Base-by-base conservation (phyloP, 2,888 invertebrate species). In the Yponomeuta cagnagella region DNA sequence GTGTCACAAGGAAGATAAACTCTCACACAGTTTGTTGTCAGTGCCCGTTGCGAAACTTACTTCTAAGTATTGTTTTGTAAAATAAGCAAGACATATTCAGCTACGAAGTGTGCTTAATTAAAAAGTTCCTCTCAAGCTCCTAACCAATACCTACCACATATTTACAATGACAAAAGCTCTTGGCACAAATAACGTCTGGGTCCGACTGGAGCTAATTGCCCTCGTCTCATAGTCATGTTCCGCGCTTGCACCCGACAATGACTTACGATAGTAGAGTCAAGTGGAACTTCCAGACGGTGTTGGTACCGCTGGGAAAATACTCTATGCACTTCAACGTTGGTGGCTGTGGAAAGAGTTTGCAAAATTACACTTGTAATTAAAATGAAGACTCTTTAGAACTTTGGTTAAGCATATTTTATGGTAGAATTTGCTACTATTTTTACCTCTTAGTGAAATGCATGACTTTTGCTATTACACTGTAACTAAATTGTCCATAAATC, bases 181-280 rank as follows among this genome's bases (percentile, higher is more conserved):
- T 65, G 31, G 31, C 31, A 65, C 31, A 65, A 65, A 65, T 65
- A 65, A 65, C 33, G 30, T 65, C 65, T 65, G 65, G 52, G 52
- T 58, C 52, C 15, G 64, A 31, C 64, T 23, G 30, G 43, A 67
- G 33, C 68, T 69, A 69, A 69, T 69, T 69, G 48, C 68, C 48
- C 23, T 12, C 30, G 23, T 67, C 70, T 68, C 66, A 72, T 58
- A 72, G 67, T 64, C 65, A 68, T 63, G 68, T 65, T 72, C 70
- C 48, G 48, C 48, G 72, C 37, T 70, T 72, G 72, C 23, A 31
- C 43, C 31, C 68, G 72, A 72, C 72, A 72, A 70, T 72, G 70
- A 72, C 70, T 72, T 72, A 72, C 68, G 72, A 72, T 70, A 30
- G 63, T 68, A 70, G 52, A 64, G 15, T 58, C 52, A 15, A 58